Evolutionary conservation across 1,140 invertebrate species (phyloP), one percentile per base, ranked within the genome.

Genomic region (Heliothis virescens): DNA sequence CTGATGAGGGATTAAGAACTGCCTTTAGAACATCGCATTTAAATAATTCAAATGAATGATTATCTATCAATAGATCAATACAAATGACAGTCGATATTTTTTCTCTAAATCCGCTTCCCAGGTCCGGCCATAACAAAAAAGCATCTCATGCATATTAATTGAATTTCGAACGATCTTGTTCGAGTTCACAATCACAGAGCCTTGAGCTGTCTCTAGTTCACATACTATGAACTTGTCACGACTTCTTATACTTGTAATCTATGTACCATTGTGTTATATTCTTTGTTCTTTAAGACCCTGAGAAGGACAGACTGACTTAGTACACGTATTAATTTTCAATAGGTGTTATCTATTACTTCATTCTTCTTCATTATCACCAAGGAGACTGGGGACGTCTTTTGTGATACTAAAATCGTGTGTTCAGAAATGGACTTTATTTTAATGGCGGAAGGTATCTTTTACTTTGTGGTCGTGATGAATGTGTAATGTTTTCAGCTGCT

Each of bases 201-300:
- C 67, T 71, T 71, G 67, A 71, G 11, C 18, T 26, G 47, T 52
- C 67, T 26, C 41, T n/a, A 53, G 48, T 48, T 50, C 29, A 16
- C 59, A 67, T 48, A 48, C 41, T 16, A 18, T 3, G 67, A 29
- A 52, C 67, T 71, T 71, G 67, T 71, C 67, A 71, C 67, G 67
- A 71, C 21, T 63, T 41, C 15, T 47, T 26, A 67, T 21, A 13
- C 18, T 69, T 53, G 47, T 52, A 52, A 69, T 69, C 65, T 52
- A 69, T 71, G 48, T 52, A 71, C 48, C 12, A 71, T 71, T 71
- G 67, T 71, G 48, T 5, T 11, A 67, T 18, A 16, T 52, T 16
- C 34, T 67, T 71, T 71, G 67, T 71, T 21, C 52, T 53, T 48
- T 29, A 16, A 60, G 57, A 67, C 63, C 63, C 16, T 48, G 63